phyloP scores from a whole-genome alignment of 2,113 vertebrate genomes.

The Rhegmatorhina hoffmannsi region DNA sequence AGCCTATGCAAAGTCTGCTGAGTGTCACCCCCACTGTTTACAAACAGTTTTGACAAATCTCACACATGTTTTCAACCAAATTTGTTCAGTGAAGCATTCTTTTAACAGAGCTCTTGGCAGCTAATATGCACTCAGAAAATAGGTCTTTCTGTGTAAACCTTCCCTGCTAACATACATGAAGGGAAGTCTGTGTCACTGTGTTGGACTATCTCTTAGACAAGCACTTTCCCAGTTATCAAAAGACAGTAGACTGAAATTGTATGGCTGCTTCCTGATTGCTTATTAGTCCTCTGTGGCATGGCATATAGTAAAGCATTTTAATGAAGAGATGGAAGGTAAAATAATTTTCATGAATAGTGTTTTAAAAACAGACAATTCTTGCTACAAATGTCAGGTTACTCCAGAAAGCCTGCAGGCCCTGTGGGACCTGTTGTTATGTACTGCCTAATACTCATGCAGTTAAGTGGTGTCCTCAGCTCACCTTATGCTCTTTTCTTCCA shows the following conservation, averaged over 20 bases:
- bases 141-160: not conserved
- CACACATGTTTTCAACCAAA: not conserved
- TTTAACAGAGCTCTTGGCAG: constrained; percentile 9
- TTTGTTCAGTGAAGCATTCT: not conserved
- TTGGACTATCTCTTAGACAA: not conserved
- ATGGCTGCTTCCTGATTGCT: not conserved
- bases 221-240: not conserved
- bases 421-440: not conserved
- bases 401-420: rapidly evolving
- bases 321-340: not conserved
- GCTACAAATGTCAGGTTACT: not conserved
- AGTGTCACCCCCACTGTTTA: not conserved
- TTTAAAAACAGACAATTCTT: not conserved
- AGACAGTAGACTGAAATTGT: not conserved
- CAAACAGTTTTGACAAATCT: constrained; percentile 44
- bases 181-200: not conserved
- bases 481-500: not conserved
- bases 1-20: constrained; percentile 17
- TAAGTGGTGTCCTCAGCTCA: not conserved
- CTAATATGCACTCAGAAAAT: not conserved
- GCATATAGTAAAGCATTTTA: not conserved
- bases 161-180: not conserved
- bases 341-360: not conserved
- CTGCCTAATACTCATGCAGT: not conserved
- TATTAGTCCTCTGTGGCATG: not conserved